Conservation (phyloP, 2,888 invertebrate genomes). For the Cenopis cana region DNA sequence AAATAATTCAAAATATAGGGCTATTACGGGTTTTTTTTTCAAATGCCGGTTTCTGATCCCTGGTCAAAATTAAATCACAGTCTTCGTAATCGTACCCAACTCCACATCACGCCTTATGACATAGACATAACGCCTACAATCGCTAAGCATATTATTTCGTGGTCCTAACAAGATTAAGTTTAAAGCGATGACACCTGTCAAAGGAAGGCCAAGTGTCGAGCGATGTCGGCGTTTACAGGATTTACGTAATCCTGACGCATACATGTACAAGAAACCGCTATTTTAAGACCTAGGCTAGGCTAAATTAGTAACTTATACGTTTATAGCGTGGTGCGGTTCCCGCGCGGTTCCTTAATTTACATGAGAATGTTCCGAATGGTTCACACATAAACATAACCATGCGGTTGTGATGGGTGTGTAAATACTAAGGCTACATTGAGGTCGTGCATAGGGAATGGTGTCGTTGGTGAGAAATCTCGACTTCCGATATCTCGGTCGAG, state of each 20-base stretch:
- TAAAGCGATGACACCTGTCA: constrained; percentile 30
- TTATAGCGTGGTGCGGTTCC: too few species aligned
- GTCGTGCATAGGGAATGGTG: too few species aligned
- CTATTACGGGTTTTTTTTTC: too few species aligned
- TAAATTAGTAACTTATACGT: too few species aligned
- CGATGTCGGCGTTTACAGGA: constrained; percentile 21
- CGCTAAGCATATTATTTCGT: background rate
- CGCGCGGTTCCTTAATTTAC: too few species aligned
- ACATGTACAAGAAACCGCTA: background rate
- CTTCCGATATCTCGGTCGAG: too few species aligned
- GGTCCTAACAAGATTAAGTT: constrained; percentile 22
- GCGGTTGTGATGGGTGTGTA: too few species aligned
- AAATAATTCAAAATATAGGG: too few species aligned
- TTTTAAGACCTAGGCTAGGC: background rate
- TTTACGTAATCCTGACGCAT: constrained; percentile 2
- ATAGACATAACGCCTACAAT: background rate
- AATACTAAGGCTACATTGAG: too few species aligned
- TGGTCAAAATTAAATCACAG: background rate
- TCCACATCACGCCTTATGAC: background rate
- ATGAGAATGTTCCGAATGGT: too few species aligned
- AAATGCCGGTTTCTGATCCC: background rate
- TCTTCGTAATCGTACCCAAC: background rate
- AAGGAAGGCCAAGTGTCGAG: constrained; percentile 22
- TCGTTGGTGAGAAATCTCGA: too few species aligned
- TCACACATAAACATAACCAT: too few species aligned